phyloP scores from a whole-genome alignment of 2,888 invertebrate genomes.

The Andrena hattorfiana region DNA sequence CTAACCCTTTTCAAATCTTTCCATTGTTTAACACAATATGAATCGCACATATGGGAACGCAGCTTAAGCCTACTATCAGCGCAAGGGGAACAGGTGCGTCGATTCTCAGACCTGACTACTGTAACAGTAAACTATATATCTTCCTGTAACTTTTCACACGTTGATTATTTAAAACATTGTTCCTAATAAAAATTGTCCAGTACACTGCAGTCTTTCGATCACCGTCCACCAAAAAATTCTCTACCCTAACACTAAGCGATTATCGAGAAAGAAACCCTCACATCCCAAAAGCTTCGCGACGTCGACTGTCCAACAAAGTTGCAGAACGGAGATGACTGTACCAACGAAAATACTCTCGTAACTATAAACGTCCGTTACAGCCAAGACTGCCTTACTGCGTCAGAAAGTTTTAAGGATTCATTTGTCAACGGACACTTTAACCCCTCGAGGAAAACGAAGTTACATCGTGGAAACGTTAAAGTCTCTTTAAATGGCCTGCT shows the following conservation, averaged over 20 bases:
- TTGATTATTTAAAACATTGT: neutral
- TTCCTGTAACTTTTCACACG: neutral
- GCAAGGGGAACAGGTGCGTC: neutral
- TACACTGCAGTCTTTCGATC: neutral
- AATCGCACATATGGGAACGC: neutral
- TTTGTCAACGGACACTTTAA: neutral
- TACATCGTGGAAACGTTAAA: neutral
- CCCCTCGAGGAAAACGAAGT: neutral
- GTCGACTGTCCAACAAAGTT: too few relatives aligned
- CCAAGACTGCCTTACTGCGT: neutral
- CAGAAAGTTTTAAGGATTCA: neutral
- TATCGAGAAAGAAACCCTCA: too few relatives aligned
- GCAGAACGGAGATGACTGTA: too few relatives aligned
- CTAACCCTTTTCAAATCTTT: too few relatives aligned
- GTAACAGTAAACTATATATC: neutral
- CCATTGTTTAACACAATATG: neutral
- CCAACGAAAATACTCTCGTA: neutral
- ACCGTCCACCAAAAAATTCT: too few relatives aligned
- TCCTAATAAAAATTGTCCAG: neutral
- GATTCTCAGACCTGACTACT: neutral
- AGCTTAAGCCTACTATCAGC: neutral
- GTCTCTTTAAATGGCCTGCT: neutral
- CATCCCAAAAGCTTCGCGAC: too few relatives aligned
- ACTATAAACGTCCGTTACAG: slow-evolving; percentile 14
- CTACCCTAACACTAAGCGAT: too few relatives aligned